Percentiles rank a stretch among this genome's conserved stretches.
Evolutionary conservation across 1,140 invertebrate genomes (phyloP).

Genomic region (Drosophila nannoptera): DNA sequence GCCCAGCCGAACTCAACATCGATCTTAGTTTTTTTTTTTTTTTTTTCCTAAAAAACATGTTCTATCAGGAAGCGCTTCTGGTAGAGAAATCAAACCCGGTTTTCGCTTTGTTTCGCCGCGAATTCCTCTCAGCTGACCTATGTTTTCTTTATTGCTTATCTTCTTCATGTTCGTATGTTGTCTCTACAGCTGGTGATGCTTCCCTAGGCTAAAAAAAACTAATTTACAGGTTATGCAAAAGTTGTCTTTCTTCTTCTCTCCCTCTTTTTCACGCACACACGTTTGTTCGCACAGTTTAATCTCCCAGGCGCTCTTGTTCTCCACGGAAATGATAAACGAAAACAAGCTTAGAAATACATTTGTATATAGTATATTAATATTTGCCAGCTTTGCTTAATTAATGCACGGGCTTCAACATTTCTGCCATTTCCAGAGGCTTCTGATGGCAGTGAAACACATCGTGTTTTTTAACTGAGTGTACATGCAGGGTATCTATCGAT

Average conservation of each 20-base stretch:
- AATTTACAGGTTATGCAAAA: conserved; percentile 20
- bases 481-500: too few relatives aligned
- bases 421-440: too few relatives aligned
- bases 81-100: conserved; percentile 50
- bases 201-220: neutral
- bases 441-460: too few relatives aligned
- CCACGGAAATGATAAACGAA: neutral
- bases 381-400: too few relatives aligned
- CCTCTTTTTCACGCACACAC: neutral
- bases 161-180: neutral
- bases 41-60: conserved; percentile 51
- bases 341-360: conserved; percentile 5
- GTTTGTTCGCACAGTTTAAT: neutral
- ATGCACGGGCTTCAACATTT: too few relatives aligned
- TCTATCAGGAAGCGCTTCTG: conserved; percentile 63
- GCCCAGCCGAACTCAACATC: neutral
- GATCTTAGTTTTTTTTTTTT: neutral
- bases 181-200: neutral
- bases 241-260: neutral
- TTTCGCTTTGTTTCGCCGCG: conserved; percentile 16
- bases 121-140: conserved; percentile 16
- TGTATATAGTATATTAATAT: too few relatives aligned
- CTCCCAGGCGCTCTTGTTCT: neutral
- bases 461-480: too few relatives aligned
- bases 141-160: conserved; percentile 1